Evolutionary conservation across 1,140 invertebrate genomes (phyloP).

Genomic region (Hylaeus volcanicus): DNA sequence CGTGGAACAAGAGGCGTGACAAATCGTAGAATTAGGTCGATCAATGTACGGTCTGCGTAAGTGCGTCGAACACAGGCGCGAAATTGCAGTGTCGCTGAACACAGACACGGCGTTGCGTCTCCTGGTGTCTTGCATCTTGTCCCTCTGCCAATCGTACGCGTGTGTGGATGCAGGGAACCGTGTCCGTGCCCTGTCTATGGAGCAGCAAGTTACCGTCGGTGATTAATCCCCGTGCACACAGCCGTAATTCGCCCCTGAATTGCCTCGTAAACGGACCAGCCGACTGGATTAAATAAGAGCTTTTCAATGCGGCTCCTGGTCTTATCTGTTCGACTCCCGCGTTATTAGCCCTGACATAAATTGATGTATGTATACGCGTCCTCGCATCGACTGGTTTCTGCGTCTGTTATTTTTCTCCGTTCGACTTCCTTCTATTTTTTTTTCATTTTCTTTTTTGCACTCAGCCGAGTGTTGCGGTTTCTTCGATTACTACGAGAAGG

Average conservation of each 20-base stretch:
- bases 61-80: slow-evolving; percentile 45
- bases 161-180: slow-evolving; percentile 8
- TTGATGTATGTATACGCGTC: slow-evolving; percentile 34
- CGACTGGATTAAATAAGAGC: slow-evolving; percentile 57
- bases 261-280: slow-evolving; percentile 51
- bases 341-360: slow-evolving; percentile 56
- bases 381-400: slow-evolving; percentile 24
- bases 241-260: slow-evolving; percentile 65
- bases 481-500: background rate
- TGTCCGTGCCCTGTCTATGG: slow-evolving; percentile 20
- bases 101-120: slow-evolving; percentile 5
- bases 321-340: slow-evolving; percentile 50
- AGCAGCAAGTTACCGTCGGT: slow-evolving; percentile 23
- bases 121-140: slow-evolving; percentile 28
- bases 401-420: background rate
- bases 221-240: slow-evolving; percentile 59
- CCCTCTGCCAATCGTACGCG: slow-evolving; percentile 13
- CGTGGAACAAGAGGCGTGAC: slow-evolving; percentile 72
- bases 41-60: slow-evolving; percentile 57
- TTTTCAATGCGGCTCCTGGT: slow-evolving; percentile 62
- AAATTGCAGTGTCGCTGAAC: slow-evolving; percentile 37
- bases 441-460: background rate
- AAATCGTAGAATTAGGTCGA: slow-evolving; percentile 71
- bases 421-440: background rate
- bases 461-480: background rate